These are phyloP conservation scores for Harpalus rufipes DNA, from an alignment of 2,888 invertebrate species.

Conservation along the genomic window DNA sequence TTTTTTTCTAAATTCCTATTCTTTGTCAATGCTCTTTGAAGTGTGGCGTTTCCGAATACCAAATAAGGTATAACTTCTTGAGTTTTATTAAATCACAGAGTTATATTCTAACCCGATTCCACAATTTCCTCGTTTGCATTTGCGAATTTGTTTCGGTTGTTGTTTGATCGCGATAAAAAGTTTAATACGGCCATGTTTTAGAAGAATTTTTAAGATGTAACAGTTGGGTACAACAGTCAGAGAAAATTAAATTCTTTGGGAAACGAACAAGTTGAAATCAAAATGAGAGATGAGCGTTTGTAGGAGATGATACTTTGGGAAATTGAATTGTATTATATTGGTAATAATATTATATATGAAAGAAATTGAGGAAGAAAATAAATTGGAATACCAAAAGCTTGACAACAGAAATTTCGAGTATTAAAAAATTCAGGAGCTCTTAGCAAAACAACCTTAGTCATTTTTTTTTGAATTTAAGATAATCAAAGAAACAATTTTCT, in stretches of 20 bases:
- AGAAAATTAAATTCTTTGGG: slow-evolving; percentile 35
- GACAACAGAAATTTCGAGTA: too few relatives aligned
- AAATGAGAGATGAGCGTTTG: not conserved
- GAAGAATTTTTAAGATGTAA: slow-evolving; percentile 39
- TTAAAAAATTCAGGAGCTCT: too few relatives aligned
- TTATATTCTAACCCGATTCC: slow-evolving; percentile 3
- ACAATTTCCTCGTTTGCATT: slow-evolving; percentile 12
- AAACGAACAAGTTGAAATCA: slow-evolving; percentile 17
- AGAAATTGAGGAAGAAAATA: not conserved
- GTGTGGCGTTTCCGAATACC: slow-evolving; percentile 19
- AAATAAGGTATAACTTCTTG: slow-evolving; percentile 18
- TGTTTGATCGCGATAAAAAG: slow-evolving; percentile 36
- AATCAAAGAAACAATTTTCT: too few relatives aligned
- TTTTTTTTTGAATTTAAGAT: too few relatives aligned
- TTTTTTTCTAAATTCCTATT: not conserved
- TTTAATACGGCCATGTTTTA: slow-evolving; percentile 23
- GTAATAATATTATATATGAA: not conserved
- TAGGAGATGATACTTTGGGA: not conserved
- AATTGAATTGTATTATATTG: not conserved
- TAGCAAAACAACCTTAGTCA: too few relatives aligned
- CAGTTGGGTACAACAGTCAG: not conserved
- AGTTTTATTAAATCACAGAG: slow-evolving; percentile 30
- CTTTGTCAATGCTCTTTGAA: slow-evolving; percentile 14
- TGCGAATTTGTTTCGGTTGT: slow-evolving; percentile 25
- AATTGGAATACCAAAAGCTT: slow-evolving; percentile 38